Conservation (phyloP, 2,888 invertebrate genomes). For the Trisateles emortualis region DNA sequence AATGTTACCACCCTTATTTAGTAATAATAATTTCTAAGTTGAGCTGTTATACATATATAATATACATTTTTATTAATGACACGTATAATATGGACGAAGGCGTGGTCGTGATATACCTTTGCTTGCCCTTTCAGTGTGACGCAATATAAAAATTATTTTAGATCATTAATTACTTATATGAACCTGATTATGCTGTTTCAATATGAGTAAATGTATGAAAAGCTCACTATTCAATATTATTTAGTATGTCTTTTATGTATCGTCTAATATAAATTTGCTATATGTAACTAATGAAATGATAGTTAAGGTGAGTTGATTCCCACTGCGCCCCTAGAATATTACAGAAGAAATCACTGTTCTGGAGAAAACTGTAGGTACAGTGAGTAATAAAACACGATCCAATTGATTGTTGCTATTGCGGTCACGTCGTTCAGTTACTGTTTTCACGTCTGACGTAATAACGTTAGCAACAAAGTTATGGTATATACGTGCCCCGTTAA, state of each 20-base stretch:
- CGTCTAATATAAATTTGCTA: not conserved
- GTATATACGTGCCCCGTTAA: constrained; percentile 78
- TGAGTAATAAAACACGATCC: constrained; percentile 76
- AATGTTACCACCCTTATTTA: not conserved
- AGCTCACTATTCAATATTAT: no score
- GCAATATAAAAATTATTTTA: no score
- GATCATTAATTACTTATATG: no score
- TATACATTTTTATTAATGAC: no score
- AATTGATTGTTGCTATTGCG: constrained; percentile 85
- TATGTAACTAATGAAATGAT: constrained; percentile 6
- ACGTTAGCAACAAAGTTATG: constrained; percentile 84
- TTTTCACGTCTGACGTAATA: constrained; percentile 85
- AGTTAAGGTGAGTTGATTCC: constrained; percentile 4
- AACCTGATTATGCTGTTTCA: no score
- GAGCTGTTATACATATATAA: no score
- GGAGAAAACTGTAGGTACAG: constrained; percentile 56
- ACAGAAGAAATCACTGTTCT: constrained; percentile 60
- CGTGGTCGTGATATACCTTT: no score
- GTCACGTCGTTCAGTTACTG: constrained; percentile 85
- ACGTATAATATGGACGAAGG: no score
- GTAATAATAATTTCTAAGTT: not conserved
- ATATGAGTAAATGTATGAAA: no score
- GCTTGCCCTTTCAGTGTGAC: no score
- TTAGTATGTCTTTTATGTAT: no score
- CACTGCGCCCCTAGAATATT: constrained; percentile 14